phyloP scores from a whole-genome alignment of 1,140 invertebrate species.

The Drosophila takahashii region DNA sequence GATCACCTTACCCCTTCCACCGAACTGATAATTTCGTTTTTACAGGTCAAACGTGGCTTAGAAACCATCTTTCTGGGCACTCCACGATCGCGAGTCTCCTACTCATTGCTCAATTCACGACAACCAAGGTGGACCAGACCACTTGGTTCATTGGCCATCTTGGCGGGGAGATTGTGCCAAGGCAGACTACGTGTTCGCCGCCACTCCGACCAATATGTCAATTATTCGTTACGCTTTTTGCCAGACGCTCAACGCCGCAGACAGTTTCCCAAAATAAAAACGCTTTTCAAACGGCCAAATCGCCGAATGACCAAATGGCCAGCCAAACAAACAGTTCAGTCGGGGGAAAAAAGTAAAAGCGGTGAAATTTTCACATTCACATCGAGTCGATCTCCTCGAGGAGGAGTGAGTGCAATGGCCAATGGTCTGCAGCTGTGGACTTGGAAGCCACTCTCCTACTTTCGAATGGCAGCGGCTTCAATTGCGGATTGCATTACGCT shows the following conservation, averaged over 20 bases:
- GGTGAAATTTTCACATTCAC: constrained; percentile 83
- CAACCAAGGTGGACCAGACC: constrained; percentile 29
- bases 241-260: constrained; percentile 34
- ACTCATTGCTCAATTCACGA: constrained; percentile 19
- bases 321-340: constrained; percentile 29
- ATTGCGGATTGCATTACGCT: constrained; percentile 50
- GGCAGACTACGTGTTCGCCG: constrained; percentile 33
- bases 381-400: constrained; percentile 72
- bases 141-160: constrained; percentile 40
- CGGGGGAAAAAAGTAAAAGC: constrained; percentile 78
- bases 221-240: constrained; percentile 65
- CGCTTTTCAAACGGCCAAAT: constrained; percentile 47
- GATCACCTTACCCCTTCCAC: constrained; percentile 7
- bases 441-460: constrained; percentile 61
- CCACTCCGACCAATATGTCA: constrained; percentile 60
- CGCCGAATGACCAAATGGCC: constrained; percentile 22
- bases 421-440: constrained; percentile 15
- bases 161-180: constrained; percentile 30
- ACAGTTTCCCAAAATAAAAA: constrained; percentile 49
- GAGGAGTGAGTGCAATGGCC: constrained; percentile 67
- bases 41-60: constrained; percentile 10
- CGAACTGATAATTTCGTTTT: constrained; percentile 18
- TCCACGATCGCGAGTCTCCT: background rate
- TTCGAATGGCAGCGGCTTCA: constrained; percentile 52
- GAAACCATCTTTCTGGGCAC: constrained; percentile 1